Evolutionary conservation across 2,797 vertebrate genomes (phyloP).

Genomic region (Gallirallus australis): DNA sequence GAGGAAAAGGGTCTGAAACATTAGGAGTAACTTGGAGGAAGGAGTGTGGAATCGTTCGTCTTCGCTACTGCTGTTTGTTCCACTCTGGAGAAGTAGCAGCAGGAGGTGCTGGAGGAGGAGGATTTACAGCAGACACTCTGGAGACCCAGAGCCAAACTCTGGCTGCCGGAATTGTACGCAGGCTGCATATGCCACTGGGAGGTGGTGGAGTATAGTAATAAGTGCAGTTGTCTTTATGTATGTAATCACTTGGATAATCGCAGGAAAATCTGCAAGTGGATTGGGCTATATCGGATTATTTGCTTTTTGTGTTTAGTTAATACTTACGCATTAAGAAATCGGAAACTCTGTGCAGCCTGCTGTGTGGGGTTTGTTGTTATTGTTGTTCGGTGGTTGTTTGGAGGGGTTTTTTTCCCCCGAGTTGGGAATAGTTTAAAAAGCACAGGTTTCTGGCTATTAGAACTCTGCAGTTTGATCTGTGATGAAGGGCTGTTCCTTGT

Average conservation of each 20-base stretch:
- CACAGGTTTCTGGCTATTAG: background rate
- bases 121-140: conserved; percentile 49
- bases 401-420: background rate
- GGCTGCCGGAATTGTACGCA: conserved; percentile 31
- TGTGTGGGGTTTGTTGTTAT: too few species aligned
- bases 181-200: conserved; percentile 42
- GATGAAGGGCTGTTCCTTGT: background rate
- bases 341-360: background rate
- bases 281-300: background rate
- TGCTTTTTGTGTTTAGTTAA: background rate
- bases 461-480: background rate
- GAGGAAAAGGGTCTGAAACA: conserved; percentile 15
- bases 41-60: background rate
- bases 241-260: background rate
- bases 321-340: background rate
- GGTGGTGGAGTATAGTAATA: conserved; percentile 63
- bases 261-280: background rate
- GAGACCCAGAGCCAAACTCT: conserved; percentile 41
- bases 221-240: background rate
- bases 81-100: conserved; percentile 36
- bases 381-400: too few species aligned
- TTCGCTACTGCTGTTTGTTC: background rate
- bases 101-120: conserved; percentile 65
- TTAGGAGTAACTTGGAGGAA: conserved; percentile 30
- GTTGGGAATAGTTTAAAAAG: background rate